Evolutionary conservation across 2,113 vertebrate genomes (phyloP), one percentile per base, ranked within the genome.

Genomic region (Nerophis ophidion): DNA sequence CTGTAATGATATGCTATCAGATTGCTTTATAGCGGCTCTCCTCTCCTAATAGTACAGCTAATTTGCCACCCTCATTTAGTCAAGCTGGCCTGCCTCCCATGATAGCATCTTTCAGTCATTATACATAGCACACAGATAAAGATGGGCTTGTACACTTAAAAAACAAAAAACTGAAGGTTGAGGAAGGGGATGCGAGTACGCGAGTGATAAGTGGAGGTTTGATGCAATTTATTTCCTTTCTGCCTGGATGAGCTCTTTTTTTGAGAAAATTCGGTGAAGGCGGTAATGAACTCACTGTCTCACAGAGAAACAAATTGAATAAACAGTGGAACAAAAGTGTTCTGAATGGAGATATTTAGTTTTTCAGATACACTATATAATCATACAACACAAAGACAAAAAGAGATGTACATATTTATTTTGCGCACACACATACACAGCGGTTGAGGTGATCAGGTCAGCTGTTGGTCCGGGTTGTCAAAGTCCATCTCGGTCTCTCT

Each of bases 1-100:
- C 81, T 77, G 82, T 86, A 87, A 85, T 84, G 80, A 71, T 70
- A 77, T 74, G 73, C 78, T 74, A 76, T 86, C 80, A 79, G 76
- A 82, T 74, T 36, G 60, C 69, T 72, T 55, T 71, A 84, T 77
- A 77, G 72, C 77, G 64, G 65, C 63, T 56, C 61, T 57, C 71
- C 66, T 81, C 73, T 66, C 8, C 61, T 79, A 80, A 81, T 78
- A 77, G 73, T 63, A 80, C 77, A 83, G 81, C 81, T 81, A 84
- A 84, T 85, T 80, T 80, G 76, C 74, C 12, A 35, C 70, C 71
- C 63, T 72, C 73, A 85, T 82, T 85, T 72, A 83, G 77, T 77
- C 77, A 77, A 81, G 82, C 79, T 76, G 74, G 73, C 46, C 73
- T 36, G 65, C 79, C 66, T 81, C 65, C 77, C 66, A 77, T 75